phyloP scores from a whole-genome alignment of 2,797 vertebrate genomes.

The Pygocentrus nattereri region DNA sequence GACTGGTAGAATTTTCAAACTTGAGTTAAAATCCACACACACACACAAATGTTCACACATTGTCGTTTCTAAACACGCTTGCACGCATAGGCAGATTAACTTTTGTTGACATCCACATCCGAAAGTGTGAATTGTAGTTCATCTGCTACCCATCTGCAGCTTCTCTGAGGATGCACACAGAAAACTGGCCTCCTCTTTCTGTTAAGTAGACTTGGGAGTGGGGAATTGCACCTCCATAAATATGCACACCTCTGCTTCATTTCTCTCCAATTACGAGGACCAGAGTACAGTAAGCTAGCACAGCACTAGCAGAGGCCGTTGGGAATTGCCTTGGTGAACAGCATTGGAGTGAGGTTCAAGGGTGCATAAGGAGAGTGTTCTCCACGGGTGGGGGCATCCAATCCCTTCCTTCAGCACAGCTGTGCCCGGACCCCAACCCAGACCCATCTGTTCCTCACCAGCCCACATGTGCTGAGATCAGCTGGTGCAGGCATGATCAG shows the following conservation, averaged over 20 bases:
- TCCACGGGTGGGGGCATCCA: conserved; percentile 4
- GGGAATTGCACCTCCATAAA: conserved; percentile 46
- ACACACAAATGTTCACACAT: conserved; percentile 17
- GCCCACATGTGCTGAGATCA: conserved; percentile 40
- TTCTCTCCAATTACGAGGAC: conserved; percentile 19
- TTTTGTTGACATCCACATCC: conserved; percentile 7
- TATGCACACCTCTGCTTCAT: conserved; percentile 35
- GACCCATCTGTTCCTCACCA: conserved; percentile 50
- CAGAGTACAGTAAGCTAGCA: conserved; percentile 35
- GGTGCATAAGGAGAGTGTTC: conserved; percentile 43
- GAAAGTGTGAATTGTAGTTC: conserved; percentile 23
- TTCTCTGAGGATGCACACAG: conserved; percentile 6
- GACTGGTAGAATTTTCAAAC: not conserved
- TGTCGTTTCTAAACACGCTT: not conserved
- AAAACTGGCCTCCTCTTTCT: conserved; percentile 31
- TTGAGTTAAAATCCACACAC: too few relatives aligned
- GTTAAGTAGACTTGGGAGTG: conserved; percentile 44
- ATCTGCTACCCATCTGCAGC: conserved; percentile 20
- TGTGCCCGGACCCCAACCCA: conserved; percentile 45
- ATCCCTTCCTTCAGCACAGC: conserved; percentile 50
- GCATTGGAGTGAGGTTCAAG: conserved; percentile 43
- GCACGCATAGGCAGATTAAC: not conserved
- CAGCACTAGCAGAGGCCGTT: not conserved
- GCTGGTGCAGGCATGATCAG: conserved; percentile 63
- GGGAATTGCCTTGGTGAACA: conserved; percentile 37